A percentile compares a stretch with the other conserved stretches of the same genome.
Conservation (phyloP, 2,113 vertebrate genomes). For the Corydoras sp. region DNA sequence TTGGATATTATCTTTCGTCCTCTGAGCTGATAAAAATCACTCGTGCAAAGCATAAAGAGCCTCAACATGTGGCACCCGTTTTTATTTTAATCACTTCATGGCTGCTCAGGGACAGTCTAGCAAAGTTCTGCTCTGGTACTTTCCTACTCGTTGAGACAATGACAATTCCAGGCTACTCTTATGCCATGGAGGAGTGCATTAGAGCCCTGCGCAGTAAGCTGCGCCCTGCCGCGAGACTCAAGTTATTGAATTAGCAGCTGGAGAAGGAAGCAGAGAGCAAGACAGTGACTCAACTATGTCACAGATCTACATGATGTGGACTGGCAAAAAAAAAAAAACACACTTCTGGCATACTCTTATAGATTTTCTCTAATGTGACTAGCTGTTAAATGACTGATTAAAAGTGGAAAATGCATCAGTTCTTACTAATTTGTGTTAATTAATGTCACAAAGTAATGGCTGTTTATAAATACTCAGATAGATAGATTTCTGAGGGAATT, state of each 20-base stretch:
- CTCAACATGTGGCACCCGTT: conserved; percentile 55
- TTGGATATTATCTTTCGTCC: conserved; percentile 50
- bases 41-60: conserved; percentile 47
- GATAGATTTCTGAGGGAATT: no score
- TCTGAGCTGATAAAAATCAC: conserved; percentile 55
- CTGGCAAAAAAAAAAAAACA: no score
- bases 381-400: neutral
- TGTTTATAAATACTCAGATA: no score
- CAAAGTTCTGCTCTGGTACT: conserved; percentile 43
- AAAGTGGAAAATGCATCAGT: neutral
- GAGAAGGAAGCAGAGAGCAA: conserved; percentile 50
- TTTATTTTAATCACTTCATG: conserved; percentile 56
- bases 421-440: neutral
- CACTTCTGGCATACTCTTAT: no score
- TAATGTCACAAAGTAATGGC: neutral
- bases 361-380: neutral
- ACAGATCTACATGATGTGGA: neutral
- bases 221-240: conserved; percentile 62
- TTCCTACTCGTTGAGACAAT: conserved; percentile 58
- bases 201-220: conserved; percentile 62
- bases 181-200: conserved; percentile 62
- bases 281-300: neutral
- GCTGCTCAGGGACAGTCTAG: conserved; percentile 55
- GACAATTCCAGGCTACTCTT: conserved; percentile 67
- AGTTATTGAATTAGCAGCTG: conserved; percentile 74